Base-by-base conservation (phyloP, 2,888 invertebrate species). In the Iselma pallidipennis region DNA sequence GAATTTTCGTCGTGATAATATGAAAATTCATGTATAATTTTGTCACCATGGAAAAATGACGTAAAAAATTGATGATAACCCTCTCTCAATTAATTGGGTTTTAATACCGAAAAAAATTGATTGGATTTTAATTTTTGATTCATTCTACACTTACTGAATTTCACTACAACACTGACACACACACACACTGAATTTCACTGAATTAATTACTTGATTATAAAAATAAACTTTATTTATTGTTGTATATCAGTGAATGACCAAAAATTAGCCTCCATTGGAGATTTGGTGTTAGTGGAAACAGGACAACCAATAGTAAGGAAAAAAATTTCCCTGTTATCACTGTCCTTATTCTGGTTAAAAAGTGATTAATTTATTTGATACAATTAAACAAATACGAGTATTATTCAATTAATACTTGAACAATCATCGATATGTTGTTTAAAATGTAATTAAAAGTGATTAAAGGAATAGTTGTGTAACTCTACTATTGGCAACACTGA, bases 141-240 rank as follows among this genome's bases (percentile, higher is more conserved):
- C 45, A 48, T 14, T 9, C 14, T 10, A 53, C 21, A 56, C 10
- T 45, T 12, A 21, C 6, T 9, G 37, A 4, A 51, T 49, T 59
- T 54, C 48, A 14, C n/a, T 10, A 29, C 28, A 49, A 19, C 23
- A 23, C 29, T 19, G 23, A 2, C 12, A n/a, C 37, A 23, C 29
- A 48, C 53, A n/a, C 10, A 33, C 48, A 28, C 19, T 19, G 7
- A 33, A 14, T 21, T 53, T 23, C 21, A n/a, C 33, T 33, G 31
- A 53, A 53, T 31, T 31, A 53, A 31, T 31, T 33, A 31, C 9
- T 23, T 28, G 28, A 12, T 51, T 51, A 9, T 51, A 4, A 9
- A 23, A 51, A 28, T 12, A 14, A 28, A 37, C 19, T 56, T 58
- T 67, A 67, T 67, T 66, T 66, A 60, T n/a, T n/a, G n/a, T n/a